A percentile compares a stretch with the other conserved stretches of the same genome.
These are phyloP conservation scores for Protophormia terraenovae DNA, from an alignment of 2,888 invertebrate species.

Conservation along the genomic window DNA sequence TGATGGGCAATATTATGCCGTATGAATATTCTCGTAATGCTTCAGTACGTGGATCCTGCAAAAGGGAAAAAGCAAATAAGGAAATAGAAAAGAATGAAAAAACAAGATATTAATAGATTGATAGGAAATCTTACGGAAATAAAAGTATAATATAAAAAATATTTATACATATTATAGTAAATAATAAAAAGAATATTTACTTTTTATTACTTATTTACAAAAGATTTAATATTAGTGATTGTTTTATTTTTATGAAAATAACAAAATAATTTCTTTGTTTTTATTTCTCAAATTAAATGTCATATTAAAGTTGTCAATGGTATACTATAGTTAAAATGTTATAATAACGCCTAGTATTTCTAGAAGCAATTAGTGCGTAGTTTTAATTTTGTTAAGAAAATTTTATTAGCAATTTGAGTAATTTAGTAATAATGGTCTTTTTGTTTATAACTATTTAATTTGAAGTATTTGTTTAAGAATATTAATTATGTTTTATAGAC, in stretches of 20 bases:
- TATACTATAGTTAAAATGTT: background rate
- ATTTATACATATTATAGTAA: background rate
- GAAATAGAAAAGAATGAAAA: background rate
- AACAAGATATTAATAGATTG: slow-evolving; percentile 20
- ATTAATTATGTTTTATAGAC: too few species aligned
- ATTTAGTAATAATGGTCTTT: too few species aligned
- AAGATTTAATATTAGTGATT: background rate
- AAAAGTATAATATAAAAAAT: background rate
- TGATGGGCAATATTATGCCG: slow-evolving; percentile 86
- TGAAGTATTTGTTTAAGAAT: too few species aligned
- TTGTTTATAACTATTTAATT: too few species aligned
- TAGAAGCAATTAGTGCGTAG: background rate
- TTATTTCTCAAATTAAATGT: background rate
- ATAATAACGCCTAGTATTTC: background rate
- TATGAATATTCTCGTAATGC: slow-evolving; percentile 84
- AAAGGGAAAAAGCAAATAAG: background rate
- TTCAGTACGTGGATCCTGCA: slow-evolving; percentile 84
- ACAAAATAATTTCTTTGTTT: background rate
- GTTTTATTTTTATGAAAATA: background rate
- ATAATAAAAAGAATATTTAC: background rate
- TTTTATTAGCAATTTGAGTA: too few species aligned
- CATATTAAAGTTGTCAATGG: background rate
- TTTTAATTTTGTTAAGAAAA: too few species aligned
- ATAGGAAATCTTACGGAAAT: slow-evolving; percentile 54
- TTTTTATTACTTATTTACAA: background rate